Percentiles rank a stretch among this genome's conserved stretches.
Conservation (phyloP, 2,113 vertebrate genomes). For the Ctenomys sociabilis region DNA sequence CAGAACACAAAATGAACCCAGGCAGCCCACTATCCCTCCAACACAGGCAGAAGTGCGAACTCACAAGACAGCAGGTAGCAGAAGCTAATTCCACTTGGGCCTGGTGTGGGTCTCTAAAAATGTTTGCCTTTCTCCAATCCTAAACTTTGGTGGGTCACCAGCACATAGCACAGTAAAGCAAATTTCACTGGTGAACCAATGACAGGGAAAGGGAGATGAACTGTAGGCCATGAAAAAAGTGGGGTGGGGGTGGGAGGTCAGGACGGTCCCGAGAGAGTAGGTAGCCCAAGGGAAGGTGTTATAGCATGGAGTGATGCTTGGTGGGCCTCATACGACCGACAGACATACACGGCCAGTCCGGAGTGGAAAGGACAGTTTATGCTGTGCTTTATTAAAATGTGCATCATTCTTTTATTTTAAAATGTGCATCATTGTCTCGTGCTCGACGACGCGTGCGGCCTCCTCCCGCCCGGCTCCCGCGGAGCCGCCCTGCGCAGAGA, state of each 20-base stretch:
- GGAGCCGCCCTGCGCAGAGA: constrained; percentile 59
- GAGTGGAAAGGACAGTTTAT: constrained; percentile 81
- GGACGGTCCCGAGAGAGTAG: not conserved
- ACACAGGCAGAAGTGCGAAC: not conserved
- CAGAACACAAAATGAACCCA: not conserved
- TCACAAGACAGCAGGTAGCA: not conserved
- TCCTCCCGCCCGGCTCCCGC: constrained; percentile 66
- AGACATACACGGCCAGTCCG: constrained; percentile 74
- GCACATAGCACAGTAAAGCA: too few species aligned
- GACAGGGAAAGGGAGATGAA: not conserved
- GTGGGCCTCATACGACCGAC: not conserved
- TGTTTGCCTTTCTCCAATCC: not conserved
- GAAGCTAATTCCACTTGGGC: not conserved
- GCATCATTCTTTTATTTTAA: constrained; percentile 83
- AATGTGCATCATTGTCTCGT: constrained; percentile 83
- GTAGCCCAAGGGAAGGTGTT: not conserved
- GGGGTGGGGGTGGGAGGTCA: not conserved
- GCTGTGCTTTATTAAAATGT: constrained; percentile 84
- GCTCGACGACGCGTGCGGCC: constrained; percentile 78
- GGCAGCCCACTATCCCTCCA: not conserved
- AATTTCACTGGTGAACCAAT: not conserved
- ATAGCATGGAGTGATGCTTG: not conserved
- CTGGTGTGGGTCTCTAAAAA: not conserved
- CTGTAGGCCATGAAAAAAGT: not conserved
- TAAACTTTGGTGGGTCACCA: not conserved